These are phyloP conservation scores for Hydrochoerus hydrochaeris DNA, from an alignment of 2,113 vertebrate species.

Conservation along the genomic window DNA sequence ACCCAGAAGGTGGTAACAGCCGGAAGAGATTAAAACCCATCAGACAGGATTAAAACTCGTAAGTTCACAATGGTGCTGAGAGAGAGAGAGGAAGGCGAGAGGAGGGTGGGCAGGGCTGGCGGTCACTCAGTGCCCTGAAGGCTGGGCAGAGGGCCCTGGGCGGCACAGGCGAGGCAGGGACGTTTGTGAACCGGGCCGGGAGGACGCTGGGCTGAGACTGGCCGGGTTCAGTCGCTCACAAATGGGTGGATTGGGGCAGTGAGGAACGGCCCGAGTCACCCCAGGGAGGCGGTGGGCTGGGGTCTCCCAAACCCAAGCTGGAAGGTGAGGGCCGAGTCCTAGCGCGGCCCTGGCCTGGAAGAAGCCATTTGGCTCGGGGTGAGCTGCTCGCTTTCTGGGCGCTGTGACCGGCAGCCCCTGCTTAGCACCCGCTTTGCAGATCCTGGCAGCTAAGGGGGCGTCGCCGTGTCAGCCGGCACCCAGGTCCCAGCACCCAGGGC, in stretches of 20 bases:
- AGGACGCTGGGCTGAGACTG: neutral
- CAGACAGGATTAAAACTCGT: neutral
- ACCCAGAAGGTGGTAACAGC: neutral
- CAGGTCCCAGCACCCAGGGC: neutral
- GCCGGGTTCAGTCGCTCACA: neutral
- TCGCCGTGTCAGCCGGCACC: neutral
- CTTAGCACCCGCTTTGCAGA: too few species aligned
- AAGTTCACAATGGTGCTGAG: neutral
- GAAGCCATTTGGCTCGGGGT: too few species aligned
- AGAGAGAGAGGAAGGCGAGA: neutral
- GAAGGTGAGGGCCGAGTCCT: neutral
- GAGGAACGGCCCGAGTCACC: neutral
- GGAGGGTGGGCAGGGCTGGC: neutral
- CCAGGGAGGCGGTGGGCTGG: neutral
- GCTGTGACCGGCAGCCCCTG: too few species aligned
- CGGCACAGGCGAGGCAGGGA: neutral
- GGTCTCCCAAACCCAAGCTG: neutral
- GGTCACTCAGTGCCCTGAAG: neutral
- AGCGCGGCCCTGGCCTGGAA: neutral
- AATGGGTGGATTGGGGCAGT: neutral
- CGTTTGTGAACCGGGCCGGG: neutral
- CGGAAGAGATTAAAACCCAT: neutral
- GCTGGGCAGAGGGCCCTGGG: neutral
- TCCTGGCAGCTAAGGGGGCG: neutral
- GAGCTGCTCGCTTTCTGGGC: too few species aligned